A percentile compares a stretch with the other conserved stretches of the same genome.
Conservation (phyloP, 1,140 invertebrate genomes). For the Vanessa tameamea region DNA sequence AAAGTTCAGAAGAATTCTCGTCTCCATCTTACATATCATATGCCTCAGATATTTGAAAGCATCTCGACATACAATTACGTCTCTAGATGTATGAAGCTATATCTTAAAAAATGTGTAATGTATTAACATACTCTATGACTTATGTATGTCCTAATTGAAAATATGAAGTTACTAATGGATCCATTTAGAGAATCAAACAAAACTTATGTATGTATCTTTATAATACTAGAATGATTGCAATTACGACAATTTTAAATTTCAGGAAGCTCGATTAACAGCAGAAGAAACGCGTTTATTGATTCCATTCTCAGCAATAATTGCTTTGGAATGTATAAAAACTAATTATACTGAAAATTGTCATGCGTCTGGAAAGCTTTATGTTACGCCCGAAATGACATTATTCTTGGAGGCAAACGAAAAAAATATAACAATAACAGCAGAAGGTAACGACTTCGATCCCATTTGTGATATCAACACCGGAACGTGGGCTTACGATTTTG, state of each 20-base stretch:
- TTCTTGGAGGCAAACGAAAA: constrained; percentile 46
- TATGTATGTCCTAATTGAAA: no score
- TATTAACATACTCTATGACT: no score
- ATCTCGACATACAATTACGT: no score
- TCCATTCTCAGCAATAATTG: constrained; percentile 46
- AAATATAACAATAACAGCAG: constrained; percentile 42
- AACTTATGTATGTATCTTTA: no score
- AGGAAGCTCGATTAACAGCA: constrained; percentile 50
- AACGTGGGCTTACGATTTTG: constrained; percentile 42
- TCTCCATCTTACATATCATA: no score
- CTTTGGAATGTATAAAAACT: constrained; percentile 49
- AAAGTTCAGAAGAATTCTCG: no score
- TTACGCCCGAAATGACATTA: constrained; percentile 48
- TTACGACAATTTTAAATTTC: constrained; percentile 36
- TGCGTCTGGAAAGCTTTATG: constrained; percentile 51
- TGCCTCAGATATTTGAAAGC: no score
- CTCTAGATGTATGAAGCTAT: no score
- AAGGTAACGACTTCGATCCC: constrained; percentile 47
- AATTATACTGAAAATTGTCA: constrained; percentile 38
- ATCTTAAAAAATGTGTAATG: no score
- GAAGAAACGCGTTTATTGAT: constrained; percentile 50
- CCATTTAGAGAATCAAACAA: no score
- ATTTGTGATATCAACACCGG: constrained; percentile 42
- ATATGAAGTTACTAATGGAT: no score
- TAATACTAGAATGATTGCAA: no score